Evolutionary conservation across 2,797 vertebrate species (phyloP), one percentile per base, ranked within the genome.

Genomic region (Setipinna tenuifilis): DNA sequence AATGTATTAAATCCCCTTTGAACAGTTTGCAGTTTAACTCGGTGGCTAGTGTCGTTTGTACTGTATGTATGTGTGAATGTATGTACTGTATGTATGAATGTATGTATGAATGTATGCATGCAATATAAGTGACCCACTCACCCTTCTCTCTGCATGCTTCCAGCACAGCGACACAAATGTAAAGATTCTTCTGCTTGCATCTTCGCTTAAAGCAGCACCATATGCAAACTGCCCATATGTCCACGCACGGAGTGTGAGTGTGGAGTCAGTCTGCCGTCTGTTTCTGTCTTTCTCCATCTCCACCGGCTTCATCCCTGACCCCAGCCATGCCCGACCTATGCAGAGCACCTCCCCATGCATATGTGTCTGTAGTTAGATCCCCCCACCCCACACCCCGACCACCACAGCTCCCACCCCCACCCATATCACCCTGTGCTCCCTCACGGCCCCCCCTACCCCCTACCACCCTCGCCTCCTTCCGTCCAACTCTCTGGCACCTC

Each of bases 381-480:
- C 57, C 78, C 16, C 46, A 44, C 75, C 12, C 46, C 28, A 83
- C 94, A 92, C 94, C 94, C 93, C 93, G 2, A 71, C 93, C 68
- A 3, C 16, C 17, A 17, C 35, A 1, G 1, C 71, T 94, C 95
- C 94, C 94, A 1, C 94, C 93, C 93, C 93, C 94, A 94, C 91
- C 1, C 50, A 54, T 54, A 54, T 54, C 50, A 54, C 50, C 14
- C 50, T 54, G 9, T 54, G 50, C 50, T 54, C 50, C 50, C 50
- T 3, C 50, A 41, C 35, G 35, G 35, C 35, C 2, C 50, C 7
- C 50, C 50, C 7, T 14, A 54, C 50, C 50, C 50, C 50, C 50
- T 3, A 3, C 50, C 50, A 54, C 50, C 50, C 7, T 14, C 50
- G 9, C 7, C 50, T 1, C 50, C 50, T 3, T 14, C 50, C 50